A percentile compares a stretch with the other conserved stretches of the same genome.
phyloP scores from a whole-genome alignment of 2,113 vertebrate genomes.

The Myrmecophaga tridactyla region DNA sequence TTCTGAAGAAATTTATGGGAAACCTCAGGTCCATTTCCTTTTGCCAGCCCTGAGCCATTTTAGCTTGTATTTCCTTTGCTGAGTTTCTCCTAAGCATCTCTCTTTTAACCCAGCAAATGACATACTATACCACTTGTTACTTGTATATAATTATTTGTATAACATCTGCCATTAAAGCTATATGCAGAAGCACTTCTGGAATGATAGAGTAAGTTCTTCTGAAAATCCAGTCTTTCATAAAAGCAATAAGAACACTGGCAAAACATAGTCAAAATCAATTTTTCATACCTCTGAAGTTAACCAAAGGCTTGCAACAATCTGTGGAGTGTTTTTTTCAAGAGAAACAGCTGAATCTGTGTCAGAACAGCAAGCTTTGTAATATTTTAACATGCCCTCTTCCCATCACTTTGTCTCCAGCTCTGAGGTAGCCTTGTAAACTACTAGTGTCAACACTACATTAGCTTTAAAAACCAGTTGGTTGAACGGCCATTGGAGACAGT shows the following conservation, averaged over 20 bases:
- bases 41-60: background rate
- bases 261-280: background rate
- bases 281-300: background rate
- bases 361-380: background rate
- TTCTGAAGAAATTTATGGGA: background rate
- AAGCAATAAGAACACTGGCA: background rate
- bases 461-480: background rate
- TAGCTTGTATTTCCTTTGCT: slow-evolving; percentile 9
- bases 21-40: background rate
- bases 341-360: background rate
- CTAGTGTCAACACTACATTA: background rate
- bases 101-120: background rate
- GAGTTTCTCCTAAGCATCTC: background rate
- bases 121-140: background rate
- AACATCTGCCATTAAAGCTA: slow-evolving; percentile 6
- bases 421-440: background rate
- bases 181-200: background rate
- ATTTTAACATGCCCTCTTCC: background rate
- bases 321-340: background rate
- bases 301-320: background rate
- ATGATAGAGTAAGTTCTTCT: background rate
- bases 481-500: background rate
- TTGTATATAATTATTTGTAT: background rate
- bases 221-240: background rate
- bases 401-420: background rate